Evolutionary conservation across 2,113 vertebrate genomes (phyloP).

Genomic region (Myiozetetes cayanensis): DNA sequence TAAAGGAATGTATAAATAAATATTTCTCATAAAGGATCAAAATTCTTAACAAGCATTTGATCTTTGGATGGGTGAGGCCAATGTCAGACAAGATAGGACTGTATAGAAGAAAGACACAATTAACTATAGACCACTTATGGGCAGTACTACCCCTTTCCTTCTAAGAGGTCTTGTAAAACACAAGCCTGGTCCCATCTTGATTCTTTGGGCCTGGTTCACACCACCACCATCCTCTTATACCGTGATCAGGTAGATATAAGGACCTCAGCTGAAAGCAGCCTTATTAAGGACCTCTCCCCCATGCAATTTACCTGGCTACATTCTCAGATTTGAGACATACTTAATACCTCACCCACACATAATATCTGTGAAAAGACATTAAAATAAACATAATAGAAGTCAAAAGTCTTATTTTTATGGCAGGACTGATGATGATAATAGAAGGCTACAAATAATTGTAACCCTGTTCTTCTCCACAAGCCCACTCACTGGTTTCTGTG

Average conservation of each 20-base stretch:
- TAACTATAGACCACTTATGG: background rate
- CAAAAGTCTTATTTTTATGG: background rate
- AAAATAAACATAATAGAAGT: background rate
- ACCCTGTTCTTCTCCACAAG: background rate
- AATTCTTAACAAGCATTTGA: background rate
- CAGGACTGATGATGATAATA: background rate
- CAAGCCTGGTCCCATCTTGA: background rate
- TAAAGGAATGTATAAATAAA: background rate
- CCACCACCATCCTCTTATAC: background rate
- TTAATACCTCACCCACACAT: background rate
- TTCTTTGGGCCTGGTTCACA: background rate
- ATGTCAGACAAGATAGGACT: background rate
- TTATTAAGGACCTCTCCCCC: background rate
- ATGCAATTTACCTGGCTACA: background rate
- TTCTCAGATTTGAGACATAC: background rate
- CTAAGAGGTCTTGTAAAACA: background rate
- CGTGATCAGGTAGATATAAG: background rate
- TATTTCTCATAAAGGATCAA: background rate
- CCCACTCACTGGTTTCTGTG: background rate
- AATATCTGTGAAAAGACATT: background rate
- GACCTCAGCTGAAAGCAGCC: background rate
- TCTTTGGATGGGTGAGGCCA: background rate
- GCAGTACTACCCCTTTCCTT: background rate
- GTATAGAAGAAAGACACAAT: background rate
- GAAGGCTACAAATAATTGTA: background rate